phyloP scores from a whole-genome alignment of 2,797 vertebrate species.

The Rhabdomys pumilio region DNA sequence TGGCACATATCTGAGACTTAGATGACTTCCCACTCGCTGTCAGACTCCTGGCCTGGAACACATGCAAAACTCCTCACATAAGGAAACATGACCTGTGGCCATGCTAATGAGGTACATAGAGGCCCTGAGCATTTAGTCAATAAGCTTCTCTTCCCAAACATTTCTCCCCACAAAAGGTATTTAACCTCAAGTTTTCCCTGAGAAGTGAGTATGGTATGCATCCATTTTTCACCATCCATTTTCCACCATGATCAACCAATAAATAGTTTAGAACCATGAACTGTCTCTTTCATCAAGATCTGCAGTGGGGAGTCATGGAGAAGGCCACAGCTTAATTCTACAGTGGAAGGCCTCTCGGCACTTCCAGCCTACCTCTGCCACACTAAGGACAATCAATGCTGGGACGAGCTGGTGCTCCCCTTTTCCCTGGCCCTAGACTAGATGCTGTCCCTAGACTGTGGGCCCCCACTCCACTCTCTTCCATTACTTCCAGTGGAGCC shows the following conservation, averaged over 20 bases:
- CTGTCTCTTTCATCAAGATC: background rate
- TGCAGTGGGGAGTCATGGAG: background rate
- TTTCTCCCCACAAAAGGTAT: background rate
- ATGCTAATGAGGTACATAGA: background rate
- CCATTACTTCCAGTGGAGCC: background rate
- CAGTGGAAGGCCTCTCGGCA: background rate
- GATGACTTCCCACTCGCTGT: background rate
- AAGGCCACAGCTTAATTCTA: background rate
- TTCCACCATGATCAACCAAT: background rate
- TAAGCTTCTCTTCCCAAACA: background rate
- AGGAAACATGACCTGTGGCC: background rate
- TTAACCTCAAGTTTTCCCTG: background rate
- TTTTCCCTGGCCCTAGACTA: background rate
- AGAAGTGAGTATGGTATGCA: background rate
- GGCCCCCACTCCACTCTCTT: background rate
- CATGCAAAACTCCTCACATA: background rate
- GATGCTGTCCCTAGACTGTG: background rate
- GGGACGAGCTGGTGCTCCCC: background rate
- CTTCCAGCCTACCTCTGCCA: background rate
- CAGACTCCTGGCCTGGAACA: background rate
- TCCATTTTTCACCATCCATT: background rate
- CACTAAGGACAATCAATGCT: background rate
- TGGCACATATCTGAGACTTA: background rate
- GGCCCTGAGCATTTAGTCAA: background rate
- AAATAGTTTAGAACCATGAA: background rate